Percentiles rank a stretch among this genome's conserved stretches.
These are phyloP conservation scores for Zoanthus gigantus DNA, from an alignment of 92 coral and sea anemone genomes.

Conservation along the genomic window DNA sequence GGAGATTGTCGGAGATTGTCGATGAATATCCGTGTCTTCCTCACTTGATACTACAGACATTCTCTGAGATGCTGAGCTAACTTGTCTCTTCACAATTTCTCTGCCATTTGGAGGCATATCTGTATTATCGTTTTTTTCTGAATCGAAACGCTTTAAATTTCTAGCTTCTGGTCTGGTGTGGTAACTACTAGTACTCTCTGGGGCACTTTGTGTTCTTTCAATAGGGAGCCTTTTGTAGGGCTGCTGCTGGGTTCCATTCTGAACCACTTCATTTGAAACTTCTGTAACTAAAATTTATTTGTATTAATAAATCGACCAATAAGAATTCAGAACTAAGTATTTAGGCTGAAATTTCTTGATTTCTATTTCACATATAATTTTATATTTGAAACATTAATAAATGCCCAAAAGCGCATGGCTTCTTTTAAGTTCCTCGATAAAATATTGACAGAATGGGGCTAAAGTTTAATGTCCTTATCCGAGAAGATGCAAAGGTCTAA, in stretches of 20 bases:
- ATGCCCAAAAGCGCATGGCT: no score
- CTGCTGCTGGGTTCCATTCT: slow-evolving; percentile 12
- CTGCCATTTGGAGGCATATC: not conserved
- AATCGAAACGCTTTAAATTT: not conserved
- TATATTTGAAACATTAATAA: no score
- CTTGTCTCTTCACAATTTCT: slow-evolving; percentile 4
- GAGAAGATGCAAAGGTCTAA: no score
- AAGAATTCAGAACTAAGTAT: no score
- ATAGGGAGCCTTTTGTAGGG: slow-evolving; percentile 4
- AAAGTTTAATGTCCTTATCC: no score
- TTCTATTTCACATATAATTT: no score
- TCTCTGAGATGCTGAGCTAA: slow-evolving; percentile 11
- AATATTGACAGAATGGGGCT: no score
- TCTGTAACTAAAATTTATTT: slow-evolving; percentile 7
- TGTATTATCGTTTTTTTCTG: not conserved
- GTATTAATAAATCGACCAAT: no score
- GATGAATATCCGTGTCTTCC: slow-evolving; percentile 43
- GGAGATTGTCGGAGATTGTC: slow-evolving; percentile 32
- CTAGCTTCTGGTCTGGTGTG: not conserved
- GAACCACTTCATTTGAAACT: not conserved
- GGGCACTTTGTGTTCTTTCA: slow-evolving; percentile 19
- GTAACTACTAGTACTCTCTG: slow-evolving; percentile 6
- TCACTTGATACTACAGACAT: slow-evolving; percentile 29
- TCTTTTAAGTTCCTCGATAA: no score
- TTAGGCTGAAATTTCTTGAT: no score